Evolutionary conservation across 2,113 vertebrate genomes (phyloP), one percentile per base, ranked within the genome.

Genomic region (Myotis lucifugus): DNA sequence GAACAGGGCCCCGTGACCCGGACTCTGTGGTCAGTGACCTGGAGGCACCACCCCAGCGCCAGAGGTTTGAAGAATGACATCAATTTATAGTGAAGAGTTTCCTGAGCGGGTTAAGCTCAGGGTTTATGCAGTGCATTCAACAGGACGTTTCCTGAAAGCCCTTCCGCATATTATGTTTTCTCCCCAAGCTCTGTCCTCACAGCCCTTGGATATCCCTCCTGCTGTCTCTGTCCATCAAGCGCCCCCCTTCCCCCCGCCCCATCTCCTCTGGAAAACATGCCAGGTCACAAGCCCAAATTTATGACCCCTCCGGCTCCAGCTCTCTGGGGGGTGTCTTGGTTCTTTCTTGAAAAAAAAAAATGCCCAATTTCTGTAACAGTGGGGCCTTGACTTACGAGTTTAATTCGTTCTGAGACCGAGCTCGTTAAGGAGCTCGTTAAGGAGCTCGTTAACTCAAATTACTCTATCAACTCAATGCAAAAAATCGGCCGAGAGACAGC

Each of bases 81-180:
- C 56, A 21, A 29, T 64, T 73, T 88, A 82, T 15, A 85, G 5
- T 15, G n/a, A 79, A 56, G n/a, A n/a, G 64, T 89, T 89, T 93
- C 64, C 70, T 37, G 21, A n/a, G 81, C 23, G 18, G 25, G 18
- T 27, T 74, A 77, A 37, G 5, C 3, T 29, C 34, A 52, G 83
- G n/a, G 82, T 92, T 88, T 73, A 54, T 46, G 37, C 46, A 19
- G 23, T 37, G 34, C 50, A 42, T 34, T 34, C 37, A 29, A 34
- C 9, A 72, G 7, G 19, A 85, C 54, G 3, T 21, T 67, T 82
- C 74, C 21, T 52, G 90, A 83, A 37, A n/a, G 8, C 19, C 4
- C 73, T 64, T 84, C 5, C n/a, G 37, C 19, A 48, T 48, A 10
- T 0, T 42, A 48, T 27, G 56, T 89, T 90, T 72, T 21, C 8